Base-by-base conservation (phyloP, 2,888 invertebrate species). In the Sclerodermus sp. region DNA sequence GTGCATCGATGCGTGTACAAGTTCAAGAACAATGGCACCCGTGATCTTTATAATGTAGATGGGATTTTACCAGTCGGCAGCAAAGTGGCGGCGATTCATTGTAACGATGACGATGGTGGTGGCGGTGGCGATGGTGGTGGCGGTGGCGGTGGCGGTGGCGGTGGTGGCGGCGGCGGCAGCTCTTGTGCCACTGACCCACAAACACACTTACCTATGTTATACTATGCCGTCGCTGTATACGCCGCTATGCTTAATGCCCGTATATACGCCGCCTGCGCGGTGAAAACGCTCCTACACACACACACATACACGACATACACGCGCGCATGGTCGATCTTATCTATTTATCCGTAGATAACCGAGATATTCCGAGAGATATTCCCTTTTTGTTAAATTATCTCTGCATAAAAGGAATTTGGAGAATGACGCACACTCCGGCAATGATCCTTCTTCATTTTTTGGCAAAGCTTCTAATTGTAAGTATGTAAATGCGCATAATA, bases 161-260 rank as follows among this genome's bases (percentile, higher is more conserved):
- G 62, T 52, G 44, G 63, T 52, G 61, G 55, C 62, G 59, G 52
- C 17, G 47, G 52, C 14, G 15, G 43, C 62, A 56, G 55, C 55
- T 57, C 61, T 56, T 58, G 75, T 75, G 70, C 77, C 68, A 77
- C 77, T 77, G 69, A 77, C 77, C 77, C 60, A 74, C 58, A 74
- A 76, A 77, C 77, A 76, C 62, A 77, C 76, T 77, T 76, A 66
- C 66, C 70, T 72, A 73, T 74, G 74, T 73, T 73, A 74, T 70
- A 71, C 72, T 72, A 71, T 62, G 67, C 66, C 53, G 59, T 50
- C 61, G 16, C 36, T 47, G 29, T 47, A 42, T 51, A n/a, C n/a
- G n/a, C n/a, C n/a, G n/a, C n/a, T n/a, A n/a, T n/a, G n/a, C 55
- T 64, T 59, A 63, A 60, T 68, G 57, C 53, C 53, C 56, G 58